A percentile compares a stretch with the other conserved stretches of the same genome.
These are phyloP conservation scores for Peucedramus taeniatus DNA, from an alignment of 2,113 vertebrate species.

Conservation along the genomic window DNA sequence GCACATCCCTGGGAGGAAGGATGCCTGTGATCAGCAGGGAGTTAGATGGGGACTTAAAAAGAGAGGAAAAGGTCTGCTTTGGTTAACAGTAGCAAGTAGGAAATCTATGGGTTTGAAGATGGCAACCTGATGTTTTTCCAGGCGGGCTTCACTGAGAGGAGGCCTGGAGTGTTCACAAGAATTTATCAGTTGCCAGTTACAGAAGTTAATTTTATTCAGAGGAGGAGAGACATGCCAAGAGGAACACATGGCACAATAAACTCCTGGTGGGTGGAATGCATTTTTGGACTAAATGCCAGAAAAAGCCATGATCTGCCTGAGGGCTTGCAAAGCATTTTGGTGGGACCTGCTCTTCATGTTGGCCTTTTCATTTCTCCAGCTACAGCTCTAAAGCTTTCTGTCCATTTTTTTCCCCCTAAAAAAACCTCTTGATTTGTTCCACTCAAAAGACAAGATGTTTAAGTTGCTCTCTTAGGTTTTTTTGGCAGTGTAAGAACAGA, in stretches of 20 bases:
- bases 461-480: background rate
- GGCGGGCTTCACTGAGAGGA: background rate
- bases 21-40: background rate
- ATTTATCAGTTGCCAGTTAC: background rate
- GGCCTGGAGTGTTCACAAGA: background rate
- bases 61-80: background rate
- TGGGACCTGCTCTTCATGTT: background rate
- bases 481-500: background rate
- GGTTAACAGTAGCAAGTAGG: background rate
- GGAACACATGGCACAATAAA: background rate
- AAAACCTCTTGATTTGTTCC: background rate
- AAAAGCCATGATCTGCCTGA: constrained; percentile 5
- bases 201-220: constrained; percentile 20
- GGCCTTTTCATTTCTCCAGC: background rate
- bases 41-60: background rate
- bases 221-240: background rate
- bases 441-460: background rate
- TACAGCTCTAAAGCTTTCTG: background rate
- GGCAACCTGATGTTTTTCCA: background rate
- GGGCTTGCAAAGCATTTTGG: background rate
- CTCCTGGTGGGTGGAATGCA: background rate
- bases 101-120: background rate
- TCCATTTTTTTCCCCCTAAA: rapidly evolving
- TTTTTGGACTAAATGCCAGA: constrained; percentile 5
- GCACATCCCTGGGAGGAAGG: background rate